A percentile compares a stretch with the other conserved stretches of the same genome.
phyloP scores from a whole-genome alignment of 2,113 vertebrate species.

The Grammomys dolichurus region DNA sequence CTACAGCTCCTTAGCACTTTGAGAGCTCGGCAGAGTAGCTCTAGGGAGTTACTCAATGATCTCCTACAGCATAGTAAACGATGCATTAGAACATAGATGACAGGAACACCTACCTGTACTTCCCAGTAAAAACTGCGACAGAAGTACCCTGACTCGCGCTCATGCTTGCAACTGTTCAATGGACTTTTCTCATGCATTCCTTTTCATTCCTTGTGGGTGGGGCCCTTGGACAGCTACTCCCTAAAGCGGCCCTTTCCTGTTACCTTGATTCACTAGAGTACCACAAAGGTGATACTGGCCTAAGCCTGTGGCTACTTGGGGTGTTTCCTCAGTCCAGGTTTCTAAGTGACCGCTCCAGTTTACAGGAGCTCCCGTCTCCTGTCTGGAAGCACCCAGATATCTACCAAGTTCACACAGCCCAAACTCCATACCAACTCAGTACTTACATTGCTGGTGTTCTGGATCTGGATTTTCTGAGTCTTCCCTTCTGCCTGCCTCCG shows the following conservation, averaged over 20 bases:
- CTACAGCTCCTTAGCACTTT: background rate
- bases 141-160: background rate
- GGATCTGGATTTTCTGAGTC: background rate
- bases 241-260: background rate
- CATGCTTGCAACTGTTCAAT: background rate
- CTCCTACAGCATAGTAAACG: background rate
- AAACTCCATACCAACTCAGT: background rate
- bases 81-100: background rate
- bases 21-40: background rate
- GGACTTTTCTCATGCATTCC: background rate
- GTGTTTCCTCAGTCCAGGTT: background rate
- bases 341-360: background rate
- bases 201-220: background rate
- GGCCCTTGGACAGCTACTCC: background rate
- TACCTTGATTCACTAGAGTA: background rate
- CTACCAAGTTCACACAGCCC: background rate
- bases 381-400: background rate
- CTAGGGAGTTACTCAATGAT: background rate
- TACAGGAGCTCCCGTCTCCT: background rate
- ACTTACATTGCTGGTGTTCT: slow-evolving; percentile 55
- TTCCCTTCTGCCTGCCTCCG: background rate
- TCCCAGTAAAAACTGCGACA: background rate
- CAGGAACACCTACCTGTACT: background rate
- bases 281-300: background rate
- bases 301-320: background rate